Evolutionary conservation across 2,797 vertebrate genomes (phyloP), one percentile per base, ranked within the genome.

Genomic region (Dermochelys coriacea): DNA sequence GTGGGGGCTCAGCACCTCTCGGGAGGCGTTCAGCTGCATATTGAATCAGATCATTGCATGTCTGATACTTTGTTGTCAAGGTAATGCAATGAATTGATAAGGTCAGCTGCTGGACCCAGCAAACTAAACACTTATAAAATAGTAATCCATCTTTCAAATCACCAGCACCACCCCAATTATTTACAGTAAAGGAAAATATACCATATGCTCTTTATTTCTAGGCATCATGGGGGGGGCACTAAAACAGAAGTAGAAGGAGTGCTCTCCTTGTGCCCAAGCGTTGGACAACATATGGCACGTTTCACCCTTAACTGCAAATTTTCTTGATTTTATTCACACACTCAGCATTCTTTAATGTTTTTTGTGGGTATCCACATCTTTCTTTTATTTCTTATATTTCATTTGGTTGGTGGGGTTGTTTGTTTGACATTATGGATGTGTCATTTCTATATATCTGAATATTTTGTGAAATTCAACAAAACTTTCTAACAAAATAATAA

Each of bases 111-210:
- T 86, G 4, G 81, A 41, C 15, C 75, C 84, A 84, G n/a, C 68
- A 68, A 91, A 88, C 68, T 92, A 85, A 90, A 45, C 49, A 89
- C 8, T 82, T 59, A 49, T 79, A 75, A 87, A 82, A 54, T 1
- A 89, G 41, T 77, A 87, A 93, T 89, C 59, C 37, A 45, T 86
- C 79, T 85, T 94, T 59, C 87, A 90, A 92, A 68, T 89, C 87
- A 92, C 80, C 34, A 6, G 9, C n/a, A 4, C 80, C 80, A 10
- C 31, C 12, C 47, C 86, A 86, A 88, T 92, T 96, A 85, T 87
- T 94, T 94, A 79, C 51, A 82, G 29, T 82, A 57, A 82, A 91
- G 91, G 52, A 8, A 87, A 71, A 93, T 82, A 79, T 89, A 19
- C 74, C 74, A 49, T 77, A 47, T 47, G 47, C 29, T 77, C 74